Percentiles rank a stretch among this genome's conserved stretches.
phyloP scores from a whole-genome alignment of 1,140 invertebrate species.

The Pectinophora gossypiella region DNA sequence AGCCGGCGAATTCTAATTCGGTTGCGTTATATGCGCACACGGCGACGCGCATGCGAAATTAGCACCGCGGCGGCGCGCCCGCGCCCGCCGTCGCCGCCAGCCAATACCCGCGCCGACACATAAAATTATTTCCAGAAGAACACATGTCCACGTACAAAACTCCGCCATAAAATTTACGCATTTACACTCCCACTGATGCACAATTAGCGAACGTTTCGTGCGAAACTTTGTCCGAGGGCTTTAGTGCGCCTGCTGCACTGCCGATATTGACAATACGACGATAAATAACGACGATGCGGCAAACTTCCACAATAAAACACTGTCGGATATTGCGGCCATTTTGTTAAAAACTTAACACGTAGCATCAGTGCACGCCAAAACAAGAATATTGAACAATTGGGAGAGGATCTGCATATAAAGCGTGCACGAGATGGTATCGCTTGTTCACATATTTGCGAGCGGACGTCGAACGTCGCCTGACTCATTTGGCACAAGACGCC shows the following conservation, averaged over 20 bases:
- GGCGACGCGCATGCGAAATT: conserved; percentile 28
- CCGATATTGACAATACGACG: conserved; percentile 21
- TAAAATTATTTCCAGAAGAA: conserved; percentile 39
- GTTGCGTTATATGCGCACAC: conserved; percentile 12
- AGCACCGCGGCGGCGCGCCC: conserved; percentile 15
- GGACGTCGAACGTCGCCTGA: conserved; percentile 17
- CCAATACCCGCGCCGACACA: conserved; percentile 5
- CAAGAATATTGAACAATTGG: neutral
- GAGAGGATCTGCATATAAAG: conserved; percentile 1
- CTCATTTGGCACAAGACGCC: conserved; percentile 44
- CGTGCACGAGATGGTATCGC: neutral
- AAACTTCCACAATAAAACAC: neutral
- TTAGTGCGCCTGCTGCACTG: conserved; percentile 3
- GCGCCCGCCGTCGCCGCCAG: conserved; percentile 6
- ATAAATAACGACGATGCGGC: conserved; percentile 17
- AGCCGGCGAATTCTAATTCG: conserved; percentile 23
- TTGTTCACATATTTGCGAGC: conserved; percentile 28
- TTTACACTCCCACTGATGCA: conserved; percentile 8
- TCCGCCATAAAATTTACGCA: conserved; percentile 15
- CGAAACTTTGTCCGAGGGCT: conserved; percentile 13
- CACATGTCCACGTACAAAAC: conserved; percentile 23
- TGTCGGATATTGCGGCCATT: neutral
- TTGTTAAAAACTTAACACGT: neutral
- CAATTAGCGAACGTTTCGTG: conserved; percentile 16
- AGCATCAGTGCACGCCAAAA: neutral